Conservation (phyloP, 2,113 vertebrate genomes). For the Ia io region DNA sequence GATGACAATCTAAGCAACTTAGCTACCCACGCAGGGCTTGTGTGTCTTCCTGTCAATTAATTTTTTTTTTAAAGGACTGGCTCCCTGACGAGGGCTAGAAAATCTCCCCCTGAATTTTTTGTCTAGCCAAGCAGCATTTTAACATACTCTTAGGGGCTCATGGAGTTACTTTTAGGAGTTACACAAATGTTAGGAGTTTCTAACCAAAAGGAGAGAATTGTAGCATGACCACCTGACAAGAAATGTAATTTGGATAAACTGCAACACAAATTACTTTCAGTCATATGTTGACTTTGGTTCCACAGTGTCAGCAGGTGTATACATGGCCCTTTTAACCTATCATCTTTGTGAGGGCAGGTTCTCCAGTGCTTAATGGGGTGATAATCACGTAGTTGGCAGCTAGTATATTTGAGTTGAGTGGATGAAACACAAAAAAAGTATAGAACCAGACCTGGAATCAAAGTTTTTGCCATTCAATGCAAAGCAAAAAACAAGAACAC, state of each 20-base stretch:
- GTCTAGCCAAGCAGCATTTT: background rate
- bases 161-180: background rate
- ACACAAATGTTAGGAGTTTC: conserved; percentile 16
- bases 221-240: background rate
- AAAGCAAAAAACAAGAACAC: background rate
- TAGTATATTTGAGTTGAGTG: background rate
- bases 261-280: background rate
- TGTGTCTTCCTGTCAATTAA: background rate
- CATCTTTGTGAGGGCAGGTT: background rate
- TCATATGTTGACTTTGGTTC: background rate
- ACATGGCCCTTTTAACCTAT: background rate
- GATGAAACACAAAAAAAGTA: background rate
- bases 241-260: background rate
- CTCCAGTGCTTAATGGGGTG: background rate
- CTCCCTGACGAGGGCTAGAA: background rate
- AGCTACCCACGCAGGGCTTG: background rate
- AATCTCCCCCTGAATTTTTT: background rate
- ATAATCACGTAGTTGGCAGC: background rate
- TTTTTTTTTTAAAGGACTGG: background rate
- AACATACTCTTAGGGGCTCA: background rate
- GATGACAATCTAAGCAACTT: too few species aligned
- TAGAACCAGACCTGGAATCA: background rate
- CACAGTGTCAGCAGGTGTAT: background rate
- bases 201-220: background rate
- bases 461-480: background rate